Evolutionary conservation across 2,888 invertebrate genomes (phyloP).

Genomic region (Eutolmus rufibarbis): DNA sequence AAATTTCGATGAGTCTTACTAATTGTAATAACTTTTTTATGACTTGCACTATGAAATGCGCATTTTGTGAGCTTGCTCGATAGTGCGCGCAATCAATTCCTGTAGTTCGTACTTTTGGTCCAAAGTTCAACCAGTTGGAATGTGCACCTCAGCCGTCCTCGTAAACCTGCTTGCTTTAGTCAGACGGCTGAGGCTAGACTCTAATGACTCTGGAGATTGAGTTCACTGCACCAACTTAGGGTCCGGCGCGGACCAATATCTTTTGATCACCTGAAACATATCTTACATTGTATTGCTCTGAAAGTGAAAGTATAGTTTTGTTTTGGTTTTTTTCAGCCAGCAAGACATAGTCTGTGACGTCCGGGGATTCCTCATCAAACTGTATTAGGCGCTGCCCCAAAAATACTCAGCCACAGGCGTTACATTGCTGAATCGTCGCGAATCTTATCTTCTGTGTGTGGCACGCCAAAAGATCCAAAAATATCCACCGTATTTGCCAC

Average conservation of each 20-base stretch:
- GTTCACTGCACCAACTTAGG: not conserved
- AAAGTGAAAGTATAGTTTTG: not conserved
- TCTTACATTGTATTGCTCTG: not conserved
- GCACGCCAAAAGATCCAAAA: not conserved
- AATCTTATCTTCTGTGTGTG: not conserved
- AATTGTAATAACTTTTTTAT: not conserved
- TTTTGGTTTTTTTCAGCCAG: not conserved
- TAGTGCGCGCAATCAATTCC: not conserved
- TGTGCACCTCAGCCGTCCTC: not conserved
- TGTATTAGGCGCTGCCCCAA: not conserved
- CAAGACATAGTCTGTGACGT: not conserved
- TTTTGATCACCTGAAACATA: not conserved
- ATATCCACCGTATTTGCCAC: not conserved
- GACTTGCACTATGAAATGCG: not conserved
- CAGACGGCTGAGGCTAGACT: not conserved
- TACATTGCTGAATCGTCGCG: not conserved
- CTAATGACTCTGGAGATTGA: not conserved
- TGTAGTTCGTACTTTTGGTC: not conserved
- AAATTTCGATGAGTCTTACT: not conserved
- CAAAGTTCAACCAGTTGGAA: conserved; percentile 10
- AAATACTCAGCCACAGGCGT: not conserved
- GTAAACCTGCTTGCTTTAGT: not conserved
- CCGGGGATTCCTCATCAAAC: conserved; percentile 11
- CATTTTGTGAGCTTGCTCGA: not conserved
- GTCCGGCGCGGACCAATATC: not conserved